phyloP scores from a whole-genome alignment of 1,140 invertebrate genomes.

The Phocides pigmalion region DNA sequence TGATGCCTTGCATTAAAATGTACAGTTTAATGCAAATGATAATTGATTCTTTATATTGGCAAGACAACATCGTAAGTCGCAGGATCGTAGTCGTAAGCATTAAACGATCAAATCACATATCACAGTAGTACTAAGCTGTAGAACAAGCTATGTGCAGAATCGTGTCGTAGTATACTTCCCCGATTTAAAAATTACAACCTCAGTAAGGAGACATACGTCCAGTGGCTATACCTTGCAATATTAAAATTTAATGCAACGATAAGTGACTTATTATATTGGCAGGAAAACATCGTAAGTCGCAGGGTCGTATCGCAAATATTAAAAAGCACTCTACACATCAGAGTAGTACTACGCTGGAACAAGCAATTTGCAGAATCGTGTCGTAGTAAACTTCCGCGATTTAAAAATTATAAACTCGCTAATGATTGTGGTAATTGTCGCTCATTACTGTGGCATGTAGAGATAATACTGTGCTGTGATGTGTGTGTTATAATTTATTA shows the following conservation, averaged over 20 bases:
- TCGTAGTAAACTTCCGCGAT: constrained; percentile 32
- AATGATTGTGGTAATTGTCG: constrained; percentile 15
- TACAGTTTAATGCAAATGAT: too few relatives aligned
- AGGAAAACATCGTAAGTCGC: background rate
- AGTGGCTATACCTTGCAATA: too few relatives aligned
- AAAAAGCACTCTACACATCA: background rate
- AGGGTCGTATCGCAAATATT: constrained; percentile 1
- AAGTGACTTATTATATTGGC: too few relatives aligned
- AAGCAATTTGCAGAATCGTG: constrained; percentile 20
- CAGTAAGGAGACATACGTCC: too few relatives aligned
- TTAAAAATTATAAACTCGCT: constrained; percentile 30
- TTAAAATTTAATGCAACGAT: too few relatives aligned
- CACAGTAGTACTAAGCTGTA: constrained; percentile 18
- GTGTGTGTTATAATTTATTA: constrained; percentile 6
- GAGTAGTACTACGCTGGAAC: constrained; percentile 18
- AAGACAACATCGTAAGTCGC: background rate
- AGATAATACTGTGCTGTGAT: constrained; percentile 5
- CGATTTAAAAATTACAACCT: constrained; percentile 31
- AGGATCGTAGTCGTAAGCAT: constrained; percentile 2
- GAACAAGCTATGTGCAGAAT: constrained; percentile 14
- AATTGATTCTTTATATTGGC: too few relatives aligned
- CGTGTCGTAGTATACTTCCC: constrained; percentile 31
- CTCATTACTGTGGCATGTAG: constrained; percentile 15
- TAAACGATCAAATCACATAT: background rate
- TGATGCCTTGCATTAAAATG: too few relatives aligned